Evolutionary conservation across 2,888 invertebrate genomes (phyloP).

Genomic region (Xestia sexstrigata): DNA sequence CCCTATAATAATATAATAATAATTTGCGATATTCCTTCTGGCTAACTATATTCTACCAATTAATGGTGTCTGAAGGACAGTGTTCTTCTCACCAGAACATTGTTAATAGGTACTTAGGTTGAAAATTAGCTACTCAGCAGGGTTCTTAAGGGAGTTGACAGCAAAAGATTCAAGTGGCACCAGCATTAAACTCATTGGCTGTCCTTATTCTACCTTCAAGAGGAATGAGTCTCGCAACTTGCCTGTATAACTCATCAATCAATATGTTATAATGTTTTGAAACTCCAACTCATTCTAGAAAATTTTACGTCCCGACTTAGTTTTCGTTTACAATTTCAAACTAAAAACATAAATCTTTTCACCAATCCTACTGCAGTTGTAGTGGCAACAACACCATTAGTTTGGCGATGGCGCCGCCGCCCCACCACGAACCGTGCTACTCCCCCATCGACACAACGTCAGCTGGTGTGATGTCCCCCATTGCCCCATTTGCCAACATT

Average conservation of each 20-base stretch:
- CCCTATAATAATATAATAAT: background rate
- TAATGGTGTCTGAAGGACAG: background rate
- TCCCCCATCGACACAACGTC: slow-evolving; percentile 34
- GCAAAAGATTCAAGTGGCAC: background rate
- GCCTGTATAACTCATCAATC: too few relatives aligned
- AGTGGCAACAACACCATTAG: slow-evolving; percentile 26
- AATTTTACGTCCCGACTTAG: background rate
- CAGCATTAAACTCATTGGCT: background rate
- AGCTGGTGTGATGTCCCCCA: slow-evolving; percentile 31
- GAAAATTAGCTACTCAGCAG: background rate
- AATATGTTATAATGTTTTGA: background rate
- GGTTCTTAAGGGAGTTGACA: background rate
- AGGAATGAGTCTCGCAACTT: background rate
- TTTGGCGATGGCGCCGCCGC: slow-evolving; percentile 43
- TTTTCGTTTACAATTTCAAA: slow-evolving; percentile 11
- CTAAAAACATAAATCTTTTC: background rate
- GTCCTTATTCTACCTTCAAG: background rate
- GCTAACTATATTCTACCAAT: background rate
- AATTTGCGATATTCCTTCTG: background rate
- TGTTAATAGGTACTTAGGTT: background rate
- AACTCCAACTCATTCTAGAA: background rate
- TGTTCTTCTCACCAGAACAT: background rate
- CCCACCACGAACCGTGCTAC: slow-evolving; percentile 24
- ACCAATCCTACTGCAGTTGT: slow-evolving; percentile 22
- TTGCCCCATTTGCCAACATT: slow-evolving; percentile 37